Evolutionary conservation across 2,797 vertebrate species (phyloP).

Genomic region (Novumbra hubbsi): DNA sequence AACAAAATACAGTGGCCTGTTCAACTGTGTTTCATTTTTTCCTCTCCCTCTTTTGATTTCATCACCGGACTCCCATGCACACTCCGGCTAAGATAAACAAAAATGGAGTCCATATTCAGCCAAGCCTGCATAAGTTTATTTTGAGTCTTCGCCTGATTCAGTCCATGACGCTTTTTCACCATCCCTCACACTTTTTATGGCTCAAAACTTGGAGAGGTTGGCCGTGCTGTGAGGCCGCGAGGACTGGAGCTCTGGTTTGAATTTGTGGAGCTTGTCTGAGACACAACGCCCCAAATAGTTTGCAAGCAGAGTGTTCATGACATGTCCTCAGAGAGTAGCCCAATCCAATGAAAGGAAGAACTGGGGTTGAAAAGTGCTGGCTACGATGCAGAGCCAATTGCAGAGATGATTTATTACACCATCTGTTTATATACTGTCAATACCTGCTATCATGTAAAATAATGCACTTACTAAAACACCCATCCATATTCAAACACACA

Average conservation of each 20-base stretch:
- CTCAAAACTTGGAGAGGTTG: slow-evolving; percentile 68
- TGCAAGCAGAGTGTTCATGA: slow-evolving; percentile 53
- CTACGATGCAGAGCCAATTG: not conserved
- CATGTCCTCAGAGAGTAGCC: slow-evolving; percentile 58
- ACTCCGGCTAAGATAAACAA: slow-evolving; percentile 72
- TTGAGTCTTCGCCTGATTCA: slow-evolving; percentile 69
- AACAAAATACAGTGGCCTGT: slow-evolving; percentile 67
- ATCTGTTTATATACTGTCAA: slow-evolving; percentile 62
- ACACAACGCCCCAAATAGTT: slow-evolving; percentile 69
- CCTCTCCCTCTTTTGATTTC: slow-evolving; percentile 60
- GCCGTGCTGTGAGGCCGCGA: slow-evolving; percentile 55
- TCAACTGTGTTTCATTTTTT: slow-evolving; percentile 71
- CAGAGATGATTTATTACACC: slow-evolving; percentile 58
- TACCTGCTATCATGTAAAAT: slow-evolving; percentile 48
- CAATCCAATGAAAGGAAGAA: slow-evolving; percentile 47
- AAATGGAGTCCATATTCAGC: slow-evolving; percentile 61
- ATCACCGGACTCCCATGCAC: slow-evolving; percentile 72
- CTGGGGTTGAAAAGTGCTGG: not conserved
- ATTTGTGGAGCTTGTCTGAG: slow-evolving; percentile 60
- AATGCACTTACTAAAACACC: slow-evolving; percentile 26
- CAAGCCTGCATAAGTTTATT: slow-evolving; percentile 70
- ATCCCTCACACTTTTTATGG: slow-evolving; percentile 70
- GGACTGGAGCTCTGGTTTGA: slow-evolving; percentile 61
- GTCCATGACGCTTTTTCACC: slow-evolving; percentile 72
- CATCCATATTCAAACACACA: slow-evolving; percentile 27